Evolutionary conservation across 1,140 invertebrate species (phyloP).

Genomic region (Micrasema minimum): DNA sequence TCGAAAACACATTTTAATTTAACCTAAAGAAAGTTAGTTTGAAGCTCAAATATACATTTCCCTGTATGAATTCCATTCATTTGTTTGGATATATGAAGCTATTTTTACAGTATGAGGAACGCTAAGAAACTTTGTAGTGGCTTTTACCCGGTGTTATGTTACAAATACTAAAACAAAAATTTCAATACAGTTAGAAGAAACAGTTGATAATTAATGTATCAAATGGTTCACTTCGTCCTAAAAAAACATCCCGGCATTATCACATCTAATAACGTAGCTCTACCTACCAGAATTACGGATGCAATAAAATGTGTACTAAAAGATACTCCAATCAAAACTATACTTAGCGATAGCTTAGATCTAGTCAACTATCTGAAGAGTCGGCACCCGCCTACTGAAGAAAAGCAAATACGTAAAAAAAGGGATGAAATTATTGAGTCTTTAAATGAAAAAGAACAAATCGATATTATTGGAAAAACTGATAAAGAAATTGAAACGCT

Average conservation of each 20-base stretch:
- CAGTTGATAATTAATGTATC: conserved; percentile 67
- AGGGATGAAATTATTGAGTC: conserved; percentile 57
- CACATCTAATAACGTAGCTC: conserved; percentile 60
- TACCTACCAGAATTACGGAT: conserved; percentile 71
- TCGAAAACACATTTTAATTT: no score
- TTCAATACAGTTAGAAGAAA: conserved; percentile 34
- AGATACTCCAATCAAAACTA: conserved; percentile 66
- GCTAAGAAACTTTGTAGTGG: no score
- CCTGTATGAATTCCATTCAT: no score
- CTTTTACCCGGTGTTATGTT: conserved; percentile 23
- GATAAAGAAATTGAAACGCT: conserved; percentile 55
- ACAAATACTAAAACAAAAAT: conserved; percentile 38
- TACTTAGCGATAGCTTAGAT: conserved; percentile 65
- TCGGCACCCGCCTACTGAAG: conserved; percentile 72
- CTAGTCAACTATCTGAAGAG: conserved; percentile 71
- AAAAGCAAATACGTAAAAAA: conserved; percentile 65
- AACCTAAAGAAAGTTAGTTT: no score
- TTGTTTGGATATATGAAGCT: no score
- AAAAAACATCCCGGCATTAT: conserved; percentile 76
- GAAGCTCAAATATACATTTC: no score
- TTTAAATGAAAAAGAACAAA: conserved; percentile 58
- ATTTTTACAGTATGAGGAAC: background rate
- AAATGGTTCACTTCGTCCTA: conserved; percentile 70
- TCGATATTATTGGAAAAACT: conserved; percentile 55
- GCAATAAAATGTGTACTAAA: conserved; percentile 67